Conservation (phyloP, 2,888 invertebrate genomes). For the Caenorhabditis japonica region DNA sequence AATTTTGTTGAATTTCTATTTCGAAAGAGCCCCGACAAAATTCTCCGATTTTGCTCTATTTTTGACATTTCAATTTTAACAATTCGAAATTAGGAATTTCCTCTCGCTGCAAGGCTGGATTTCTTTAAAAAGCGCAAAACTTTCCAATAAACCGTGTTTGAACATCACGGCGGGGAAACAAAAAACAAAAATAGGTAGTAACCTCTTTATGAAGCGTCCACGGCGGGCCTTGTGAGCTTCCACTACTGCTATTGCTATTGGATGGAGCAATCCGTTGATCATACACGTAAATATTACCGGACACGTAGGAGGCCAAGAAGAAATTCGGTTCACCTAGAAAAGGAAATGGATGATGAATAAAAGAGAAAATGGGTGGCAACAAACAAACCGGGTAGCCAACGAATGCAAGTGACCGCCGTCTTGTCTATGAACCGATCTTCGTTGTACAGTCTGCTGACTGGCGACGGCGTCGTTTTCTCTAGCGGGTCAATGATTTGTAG, state of each 20-base stretch:
- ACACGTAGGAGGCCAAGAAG: constrained; percentile 93
- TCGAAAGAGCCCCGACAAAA: too few relatives aligned
- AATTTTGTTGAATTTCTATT: too few relatives aligned
- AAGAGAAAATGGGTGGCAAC: too few relatives aligned
- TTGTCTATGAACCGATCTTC: constrained; percentile 96
- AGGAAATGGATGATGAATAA: background rate
- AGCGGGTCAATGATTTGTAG: constrained; percentile 97
- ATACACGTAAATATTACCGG: constrained; percentile 96
- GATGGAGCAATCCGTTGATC: constrained; percentile 82
- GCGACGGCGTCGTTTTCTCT: constrained; percentile 84
- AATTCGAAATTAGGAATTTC: too few relatives aligned
- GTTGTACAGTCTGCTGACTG: constrained; percentile 91
- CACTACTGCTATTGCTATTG: constrained; percentile 6
- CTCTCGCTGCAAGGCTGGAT: too few relatives aligned
- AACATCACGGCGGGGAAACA: too few relatives aligned
- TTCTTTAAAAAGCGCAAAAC: too few relatives aligned
- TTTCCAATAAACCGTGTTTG: too few relatives aligned
- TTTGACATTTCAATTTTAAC: too few relatives aligned
- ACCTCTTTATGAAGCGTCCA: constrained; percentile 31
- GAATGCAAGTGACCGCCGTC: constrained; percentile 93
- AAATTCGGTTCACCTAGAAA: constrained; percentile 85
- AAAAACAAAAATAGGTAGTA: too few relatives aligned
- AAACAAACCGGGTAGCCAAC: constrained; percentile 88
- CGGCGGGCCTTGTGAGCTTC: constrained; percentile 3
- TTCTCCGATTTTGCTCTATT: too few relatives aligned